Evolutionary conservation across 2,797 vertebrate genomes (phyloP), one percentile per base, ranked within the genome.

Genomic region (Molothrus aeneus): DNA sequence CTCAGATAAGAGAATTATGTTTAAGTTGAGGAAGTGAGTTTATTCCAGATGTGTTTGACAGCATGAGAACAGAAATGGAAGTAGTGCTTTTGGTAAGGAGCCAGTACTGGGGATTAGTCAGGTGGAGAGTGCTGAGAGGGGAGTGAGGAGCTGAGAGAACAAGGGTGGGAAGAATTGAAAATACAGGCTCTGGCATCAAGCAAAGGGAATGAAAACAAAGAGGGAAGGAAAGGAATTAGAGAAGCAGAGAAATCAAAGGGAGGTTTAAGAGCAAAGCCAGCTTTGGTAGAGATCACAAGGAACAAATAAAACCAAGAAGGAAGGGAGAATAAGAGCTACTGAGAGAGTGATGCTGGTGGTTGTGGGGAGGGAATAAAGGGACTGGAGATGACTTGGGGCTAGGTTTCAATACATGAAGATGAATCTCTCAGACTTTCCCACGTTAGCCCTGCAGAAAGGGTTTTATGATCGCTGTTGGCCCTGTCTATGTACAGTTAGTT

Each of bases 21-120:
- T 88, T 91, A 90, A 92, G 45, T 81, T 91, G 74, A 93, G 93
- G 94, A 97, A 96, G 88, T 85, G 83, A 88, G 92, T 88, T 95
- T 96, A 91, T 88, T 96, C 95, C 96, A 97, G 95, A 97, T 96
- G 95, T 96, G 95, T 95, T 93, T 96, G 95, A 96, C 95, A 95
- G 95, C 95, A 96, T 96, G 95, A 96, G 95, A 97, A 96, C 90
- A 90, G 90, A 86, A 95, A 92, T 94, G 90, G 91, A 97, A 96
- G 93, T 92, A 94, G 74, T 73, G 80, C 8, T 90, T 94, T 96
- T 97, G 96, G 94, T 95, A 91, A 87, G 68, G 74, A 95, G 96
- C 95, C 96, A 97, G 90, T 77, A 80, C 80, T 85, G 71, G 75
- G 94, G 96, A 96, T 97, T 96, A 97, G 86, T 97, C 95, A 96